Evolutionary conservation across 1,140 invertebrate genomes (phyloP).

Genomic region (Leucophenga varia): DNA sequence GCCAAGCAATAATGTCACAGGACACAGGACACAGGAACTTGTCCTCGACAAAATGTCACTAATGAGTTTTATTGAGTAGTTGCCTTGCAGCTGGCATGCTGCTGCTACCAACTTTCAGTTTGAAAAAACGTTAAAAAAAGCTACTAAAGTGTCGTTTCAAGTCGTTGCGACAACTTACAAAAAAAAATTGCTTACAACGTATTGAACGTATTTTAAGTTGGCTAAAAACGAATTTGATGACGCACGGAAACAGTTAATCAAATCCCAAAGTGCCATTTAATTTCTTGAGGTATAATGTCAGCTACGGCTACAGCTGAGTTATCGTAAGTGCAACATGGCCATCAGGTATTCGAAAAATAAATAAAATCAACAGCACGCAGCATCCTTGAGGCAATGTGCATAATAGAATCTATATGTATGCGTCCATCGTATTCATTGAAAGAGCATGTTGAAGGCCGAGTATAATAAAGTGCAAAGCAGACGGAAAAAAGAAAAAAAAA

Average conservation of each 20-base stretch:
- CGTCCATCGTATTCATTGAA: no score
- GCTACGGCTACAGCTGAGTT: conserved; percentile 26
- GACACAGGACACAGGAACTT: not conserved
- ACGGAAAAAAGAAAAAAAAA: no score
- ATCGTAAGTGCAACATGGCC: no score
- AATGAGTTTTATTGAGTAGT: conserved; percentile 53
- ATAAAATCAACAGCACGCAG: conserved; percentile 1
- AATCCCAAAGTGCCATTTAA: conserved; percentile 39
- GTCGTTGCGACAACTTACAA: conserved; percentile 1
- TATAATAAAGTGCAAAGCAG: no score
- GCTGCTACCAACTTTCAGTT: not conserved
- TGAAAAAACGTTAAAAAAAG: conserved; percentile 4
- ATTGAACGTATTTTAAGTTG: conserved; percentile 2
- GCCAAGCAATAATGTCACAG: not conserved
- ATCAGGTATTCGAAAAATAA: no score
- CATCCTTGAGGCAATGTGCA: not conserved
- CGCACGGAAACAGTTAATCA: conserved; percentile 53
- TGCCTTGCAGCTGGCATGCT: conserved; percentile 13
- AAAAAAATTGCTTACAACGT: no score
- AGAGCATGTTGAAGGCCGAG: no score
- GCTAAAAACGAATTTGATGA: conserved; percentile 45
- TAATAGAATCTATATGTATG: no score
- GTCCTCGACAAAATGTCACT: conserved; percentile 44
- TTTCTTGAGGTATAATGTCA: conserved; percentile 17
- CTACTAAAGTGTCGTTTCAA: not conserved